A percentile compares a stretch with the other conserved stretches of the same genome.
Evolutionary conservation across 2,113 vertebrate genomes (phyloP).

Genomic region (Mobula birostris): DNA sequence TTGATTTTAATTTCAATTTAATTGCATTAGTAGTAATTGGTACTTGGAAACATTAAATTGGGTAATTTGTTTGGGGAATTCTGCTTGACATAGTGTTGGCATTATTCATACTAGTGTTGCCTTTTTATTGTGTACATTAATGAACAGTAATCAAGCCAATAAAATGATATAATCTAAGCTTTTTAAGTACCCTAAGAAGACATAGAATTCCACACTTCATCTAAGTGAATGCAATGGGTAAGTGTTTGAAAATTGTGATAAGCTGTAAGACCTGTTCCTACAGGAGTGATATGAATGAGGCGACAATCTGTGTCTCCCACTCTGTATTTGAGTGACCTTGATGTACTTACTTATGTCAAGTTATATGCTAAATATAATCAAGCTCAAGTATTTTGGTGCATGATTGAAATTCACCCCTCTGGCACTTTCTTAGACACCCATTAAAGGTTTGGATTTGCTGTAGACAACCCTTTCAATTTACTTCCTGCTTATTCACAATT

Average conservation of each 20-base stretch:
- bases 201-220: not conserved
- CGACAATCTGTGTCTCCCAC: not conserved
- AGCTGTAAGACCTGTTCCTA: not conserved
- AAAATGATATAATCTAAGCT: not conserved
- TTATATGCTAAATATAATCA: not conserved
- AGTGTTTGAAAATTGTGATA: not conserved
- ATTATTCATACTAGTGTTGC: not conserved
- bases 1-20: not conserved
- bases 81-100: not conserved
- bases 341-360: not conserved
- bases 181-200: not conserved
- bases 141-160: not conserved
- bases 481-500: not conserved
- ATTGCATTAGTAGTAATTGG: not conserved
- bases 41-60: not conserved
- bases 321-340: slow-evolving; percentile 22
- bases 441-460: not conserved
- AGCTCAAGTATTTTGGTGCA: not conserved
- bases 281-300: not conserved
- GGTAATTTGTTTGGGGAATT: not conserved
- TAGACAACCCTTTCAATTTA: not conserved
- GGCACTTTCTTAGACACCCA: not conserved
- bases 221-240: not conserved
- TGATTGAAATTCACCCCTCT: not conserved
- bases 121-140: not conserved